These are phyloP conservation scores for Andrena cerasifolii DNA, from an alignment of 1,140 invertebrate genomes.

Conservation along the genomic window DNA sequence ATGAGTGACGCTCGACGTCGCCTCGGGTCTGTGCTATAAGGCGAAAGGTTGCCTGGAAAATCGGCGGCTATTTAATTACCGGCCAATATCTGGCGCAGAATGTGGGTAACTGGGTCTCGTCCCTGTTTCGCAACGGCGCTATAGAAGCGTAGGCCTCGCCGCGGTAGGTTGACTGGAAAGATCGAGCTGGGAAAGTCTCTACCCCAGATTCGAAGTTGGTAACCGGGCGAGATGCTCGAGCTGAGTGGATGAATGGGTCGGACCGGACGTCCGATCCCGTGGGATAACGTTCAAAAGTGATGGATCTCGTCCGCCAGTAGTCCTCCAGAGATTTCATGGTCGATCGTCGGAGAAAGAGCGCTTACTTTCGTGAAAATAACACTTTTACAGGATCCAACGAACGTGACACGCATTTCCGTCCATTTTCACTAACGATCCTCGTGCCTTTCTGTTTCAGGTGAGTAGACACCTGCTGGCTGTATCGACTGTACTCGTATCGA, in stretches of 20 bases:
- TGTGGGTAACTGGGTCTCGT: slow-evolving; percentile 73
- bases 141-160: slow-evolving; percentile 55
- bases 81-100: slow-evolving; percentile 59
- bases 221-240: slow-evolving; percentile 49
- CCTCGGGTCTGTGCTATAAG: not conserved
- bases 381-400: too few species aligned
- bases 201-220: slow-evolving; percentile 63
- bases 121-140: slow-evolving; percentile 66
- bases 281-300: not conserved
- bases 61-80: slow-evolving; percentile 64
- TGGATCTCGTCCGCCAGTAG: not conserved
- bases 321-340: not conserved
- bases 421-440: too few species aligned
- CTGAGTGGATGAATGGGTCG: not conserved
- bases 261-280: slow-evolving; percentile 11
- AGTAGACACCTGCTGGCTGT: too few species aligned
- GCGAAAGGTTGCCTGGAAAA: slow-evolving; percentile 42
- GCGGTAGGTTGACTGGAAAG: slow-evolving; percentile 65
- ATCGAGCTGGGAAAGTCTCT: slow-evolving; percentile 67
- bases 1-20: not conserved
- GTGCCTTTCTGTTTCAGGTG: too few species aligned
- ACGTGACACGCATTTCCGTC: too few species aligned
- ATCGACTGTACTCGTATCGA: too few species aligned
- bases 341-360: too few species aligned
- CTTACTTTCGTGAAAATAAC: too few species aligned